Evolutionary conservation across 2,797 vertebrate species (phyloP).

Genomic region (Serranus cabrilla): DNA sequence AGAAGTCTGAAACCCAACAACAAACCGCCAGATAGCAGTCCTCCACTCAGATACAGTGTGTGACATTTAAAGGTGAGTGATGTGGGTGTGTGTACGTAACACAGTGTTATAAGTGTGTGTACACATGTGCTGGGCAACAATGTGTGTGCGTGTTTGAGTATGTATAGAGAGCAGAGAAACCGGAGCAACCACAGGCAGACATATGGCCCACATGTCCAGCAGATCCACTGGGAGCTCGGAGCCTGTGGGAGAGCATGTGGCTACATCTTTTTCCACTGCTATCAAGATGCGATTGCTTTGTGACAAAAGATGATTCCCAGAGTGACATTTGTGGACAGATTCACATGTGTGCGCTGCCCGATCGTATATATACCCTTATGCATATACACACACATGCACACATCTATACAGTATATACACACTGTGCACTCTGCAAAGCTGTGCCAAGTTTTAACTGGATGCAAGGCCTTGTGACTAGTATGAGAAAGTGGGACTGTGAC

Average conservation of each 20-base stretch:
- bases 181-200: conserved; percentile 72
- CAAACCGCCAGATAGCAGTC: conserved; percentile 41
- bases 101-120: conserved; percentile 29
- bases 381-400: conserved; percentile 31
- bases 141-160: conserved; percentile 40
- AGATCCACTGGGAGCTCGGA: conserved; percentile 56
- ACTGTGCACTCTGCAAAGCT: conserved; percentile 21
- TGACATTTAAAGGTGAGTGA: conserved; percentile 56
- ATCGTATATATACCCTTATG: conserved; percentile 34
- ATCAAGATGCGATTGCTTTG: conserved; percentile 79
- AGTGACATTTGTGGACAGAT: conserved; percentile 65
- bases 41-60: conserved; percentile 21
- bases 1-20: conserved; percentile 50
- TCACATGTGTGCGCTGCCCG: conserved; percentile 38
- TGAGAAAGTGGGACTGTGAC: conserved; percentile 68
- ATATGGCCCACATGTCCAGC: conserved; percentile 73
- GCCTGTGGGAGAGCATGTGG: conserved; percentile 68
- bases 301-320: conserved; percentile 75
- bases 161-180: conserved; percentile 57
- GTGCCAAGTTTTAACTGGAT: conserved; percentile 64
- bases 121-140: conserved; percentile 36
- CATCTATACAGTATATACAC: conserved; percentile 9
- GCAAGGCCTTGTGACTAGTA: conserved; percentile 62
- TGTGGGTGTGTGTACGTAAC: conserved; percentile 23
- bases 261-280: conserved; percentile 58